phyloP scores from a whole-genome alignment of 2,888 invertebrate species.

The Eristalinus sepulchralis region DNA sequence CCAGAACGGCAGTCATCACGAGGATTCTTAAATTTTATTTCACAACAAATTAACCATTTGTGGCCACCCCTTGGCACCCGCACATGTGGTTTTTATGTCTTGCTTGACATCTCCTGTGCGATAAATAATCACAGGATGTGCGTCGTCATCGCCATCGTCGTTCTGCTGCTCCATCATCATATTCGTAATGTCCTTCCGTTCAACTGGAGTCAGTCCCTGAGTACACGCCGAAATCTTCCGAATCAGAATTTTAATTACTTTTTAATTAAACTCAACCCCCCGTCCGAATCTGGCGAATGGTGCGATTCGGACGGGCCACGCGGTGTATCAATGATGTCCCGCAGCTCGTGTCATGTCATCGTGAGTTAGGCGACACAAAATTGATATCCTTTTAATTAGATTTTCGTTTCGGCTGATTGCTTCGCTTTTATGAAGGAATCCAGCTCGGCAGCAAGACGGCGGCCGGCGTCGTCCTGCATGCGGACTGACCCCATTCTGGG shows the following conservation, averaged over 20 bases:
- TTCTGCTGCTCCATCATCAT: neutral
- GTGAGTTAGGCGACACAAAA: constrained; percentile 40
- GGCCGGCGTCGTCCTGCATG: neutral
- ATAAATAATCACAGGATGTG: constrained; percentile 52
- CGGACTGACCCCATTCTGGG: neutral
- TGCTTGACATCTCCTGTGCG: constrained; percentile 44
- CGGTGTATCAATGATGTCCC: constrained; percentile 46
- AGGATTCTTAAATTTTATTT: constrained; percentile 51
- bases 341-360: constrained; percentile 36
- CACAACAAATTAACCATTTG: constrained; percentile 49
- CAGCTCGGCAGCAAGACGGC: neutral
- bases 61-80: constrained; percentile 3
- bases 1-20: constrained; percentile 22
- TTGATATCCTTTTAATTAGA: constrained; percentile 66
- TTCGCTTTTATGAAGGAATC: constrained; percentile 21
- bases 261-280: constrained; percentile 59
- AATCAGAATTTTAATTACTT: constrained; percentile 64
- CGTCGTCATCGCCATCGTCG: neutral
- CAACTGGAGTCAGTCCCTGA: neutral
- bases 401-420: constrained; percentile 43
- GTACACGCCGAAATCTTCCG: constrained; percentile 2
- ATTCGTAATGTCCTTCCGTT: constrained; percentile 26
- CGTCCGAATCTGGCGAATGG: neutral
- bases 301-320: neutral
- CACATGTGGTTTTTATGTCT: constrained; percentile 47